Evolutionary conservation across 2,797 vertebrate genomes (phyloP).

Genomic region (Chrosomus eos): DNA sequence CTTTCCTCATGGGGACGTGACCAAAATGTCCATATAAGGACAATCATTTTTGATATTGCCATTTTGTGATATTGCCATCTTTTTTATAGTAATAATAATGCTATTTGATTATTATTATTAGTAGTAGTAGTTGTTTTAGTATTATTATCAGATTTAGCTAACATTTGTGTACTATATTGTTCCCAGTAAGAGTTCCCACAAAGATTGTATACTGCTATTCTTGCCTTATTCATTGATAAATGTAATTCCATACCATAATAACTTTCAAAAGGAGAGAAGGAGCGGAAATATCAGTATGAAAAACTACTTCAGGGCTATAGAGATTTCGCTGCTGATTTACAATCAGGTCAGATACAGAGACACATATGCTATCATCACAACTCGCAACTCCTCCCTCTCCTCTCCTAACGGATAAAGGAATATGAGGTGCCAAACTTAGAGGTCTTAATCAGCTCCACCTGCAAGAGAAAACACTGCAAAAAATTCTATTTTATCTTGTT

Average conservation of each 20-base stretch:
- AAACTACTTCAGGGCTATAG: constrained; percentile 76
- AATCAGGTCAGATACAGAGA: constrained; percentile 82
- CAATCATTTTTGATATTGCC: not conserved
- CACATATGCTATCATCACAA: constrained; percentile 77
- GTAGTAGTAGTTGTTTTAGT: not conserved
- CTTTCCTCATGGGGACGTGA: not conserved
- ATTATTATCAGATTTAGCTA: not conserved
- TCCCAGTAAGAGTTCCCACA: not conserved
- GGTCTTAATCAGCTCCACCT: constrained; percentile 78
- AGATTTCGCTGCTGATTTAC: constrained; percentile 80
- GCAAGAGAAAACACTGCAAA: constrained; percentile 64
- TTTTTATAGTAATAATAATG: no score
- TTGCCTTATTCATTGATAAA: constrained; percentile 28
- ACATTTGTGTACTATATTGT: not conserved
- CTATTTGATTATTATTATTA: not conserved
- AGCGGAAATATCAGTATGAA: constrained; percentile 11
- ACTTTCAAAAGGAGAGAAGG: constrained; percentile 31
- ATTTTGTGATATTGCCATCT: not conserved
- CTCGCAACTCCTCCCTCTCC: constrained; percentile 19
- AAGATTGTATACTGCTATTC: not conserved
- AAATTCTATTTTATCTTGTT: constrained; percentile 59
- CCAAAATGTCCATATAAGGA: not conserved
- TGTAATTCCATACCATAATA: constrained; percentile 40
- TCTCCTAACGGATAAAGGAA: constrained; percentile 70
- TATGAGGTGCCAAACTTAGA: constrained; percentile 77